A percentile compares a stretch with the other conserved stretches of the same genome.
These are phyloP conservation scores for Lasioglossum calceatum DNA, from an alignment of 2,888 invertebrate genomes.

Conservation along the genomic window DNA sequence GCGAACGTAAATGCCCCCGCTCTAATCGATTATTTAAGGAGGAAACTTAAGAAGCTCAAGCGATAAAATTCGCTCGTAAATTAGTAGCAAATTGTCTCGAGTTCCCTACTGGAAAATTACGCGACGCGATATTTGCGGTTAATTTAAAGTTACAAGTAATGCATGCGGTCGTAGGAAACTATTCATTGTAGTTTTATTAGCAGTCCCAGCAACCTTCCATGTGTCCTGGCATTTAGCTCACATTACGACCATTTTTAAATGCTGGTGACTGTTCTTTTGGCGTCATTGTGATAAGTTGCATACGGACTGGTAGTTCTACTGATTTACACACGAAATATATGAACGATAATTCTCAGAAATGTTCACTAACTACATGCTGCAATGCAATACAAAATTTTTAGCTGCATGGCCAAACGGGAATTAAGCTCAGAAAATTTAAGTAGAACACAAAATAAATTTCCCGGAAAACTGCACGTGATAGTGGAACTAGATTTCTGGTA, in stretches of 20 bases:
- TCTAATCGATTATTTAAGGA: constrained; percentile 16
- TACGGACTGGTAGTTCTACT: background rate
- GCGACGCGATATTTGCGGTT: background rate
- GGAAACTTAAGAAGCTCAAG: constrained; percentile 6
- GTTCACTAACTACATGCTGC: background rate
- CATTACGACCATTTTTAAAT: background rate
- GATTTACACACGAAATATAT: background rate
- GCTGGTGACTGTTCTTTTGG: background rate
- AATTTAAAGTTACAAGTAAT: constrained; percentile 2
- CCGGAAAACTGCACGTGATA: background rate
- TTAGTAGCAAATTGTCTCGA: constrained; percentile 4
- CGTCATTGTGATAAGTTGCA: background rate
- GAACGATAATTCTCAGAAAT: background rate
- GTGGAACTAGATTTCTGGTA: background rate
- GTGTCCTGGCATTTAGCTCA: background rate
- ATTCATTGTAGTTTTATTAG: background rate
- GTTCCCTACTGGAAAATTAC: constrained; percentile 4
- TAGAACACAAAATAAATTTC: background rate
- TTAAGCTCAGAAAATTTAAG: background rate
- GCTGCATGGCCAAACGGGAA: background rate
- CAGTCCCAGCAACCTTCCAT: background rate
- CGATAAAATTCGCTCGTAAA: constrained; percentile 18
- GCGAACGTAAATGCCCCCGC: constrained; percentile 11
- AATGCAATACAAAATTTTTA: background rate
- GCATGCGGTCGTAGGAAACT: background rate